phyloP scores from a whole-genome alignment of 2,113 vertebrate species.

The Hemiprocne comata region DNA sequence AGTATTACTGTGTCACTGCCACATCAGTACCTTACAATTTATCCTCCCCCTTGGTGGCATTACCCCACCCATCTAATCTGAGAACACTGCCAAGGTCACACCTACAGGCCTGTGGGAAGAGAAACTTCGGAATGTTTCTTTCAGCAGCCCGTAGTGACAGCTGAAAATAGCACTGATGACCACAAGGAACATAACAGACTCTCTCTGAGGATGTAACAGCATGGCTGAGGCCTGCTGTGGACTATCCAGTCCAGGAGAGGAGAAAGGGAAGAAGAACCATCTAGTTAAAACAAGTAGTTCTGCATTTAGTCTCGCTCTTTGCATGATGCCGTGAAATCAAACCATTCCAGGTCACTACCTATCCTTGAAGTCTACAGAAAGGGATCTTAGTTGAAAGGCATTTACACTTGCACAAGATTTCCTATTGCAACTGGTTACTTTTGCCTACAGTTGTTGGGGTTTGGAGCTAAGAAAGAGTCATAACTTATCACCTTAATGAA shows the following conservation, averaged over 20 bases:
- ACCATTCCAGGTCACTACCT: not conserved
- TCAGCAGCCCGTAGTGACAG: not conserved
- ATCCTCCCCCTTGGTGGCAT: not conserved
- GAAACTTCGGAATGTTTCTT: rapidly evolving
- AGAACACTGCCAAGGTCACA: not conserved
- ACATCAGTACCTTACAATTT: not conserved
- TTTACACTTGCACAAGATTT: not conserved
- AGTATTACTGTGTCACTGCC: not conserved
- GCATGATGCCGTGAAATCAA: not conserved
- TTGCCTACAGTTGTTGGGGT: not conserved
- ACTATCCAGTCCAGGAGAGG: not conserved
- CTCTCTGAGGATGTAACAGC: not conserved
- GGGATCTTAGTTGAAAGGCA: not conserved
- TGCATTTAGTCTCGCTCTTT: not conserved
- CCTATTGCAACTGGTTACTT: not conserved
- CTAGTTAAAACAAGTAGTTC: not conserved
- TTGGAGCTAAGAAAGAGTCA: not conserved
- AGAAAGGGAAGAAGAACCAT: not conserved
- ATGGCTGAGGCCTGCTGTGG: not conserved
- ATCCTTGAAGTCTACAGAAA: not conserved
- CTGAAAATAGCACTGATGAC: not conserved
- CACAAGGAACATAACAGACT: not conserved
- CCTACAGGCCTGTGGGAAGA: not conserved
- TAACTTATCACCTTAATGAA: rapidly evolving
- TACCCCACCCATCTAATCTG: not conserved